Evolutionary conservation across 2,113 vertebrate species (phyloP), one percentile per base, ranked within the genome.

Genomic region (Crocuta crocuta): DNA sequence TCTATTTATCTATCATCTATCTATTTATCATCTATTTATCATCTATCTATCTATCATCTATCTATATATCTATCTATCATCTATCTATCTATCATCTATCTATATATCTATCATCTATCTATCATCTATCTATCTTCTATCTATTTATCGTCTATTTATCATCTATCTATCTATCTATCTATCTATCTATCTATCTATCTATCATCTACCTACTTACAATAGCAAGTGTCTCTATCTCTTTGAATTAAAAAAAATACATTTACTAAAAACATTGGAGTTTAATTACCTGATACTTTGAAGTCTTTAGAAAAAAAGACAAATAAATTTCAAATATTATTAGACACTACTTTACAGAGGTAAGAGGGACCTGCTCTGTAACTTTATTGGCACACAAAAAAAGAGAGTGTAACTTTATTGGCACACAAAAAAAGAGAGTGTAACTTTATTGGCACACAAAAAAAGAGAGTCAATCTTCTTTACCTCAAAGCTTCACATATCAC

Each of bases 251-350:
- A 48, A 86, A 65, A 78, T 10, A 85, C 70, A 79, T 19, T 91
- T 95, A 94, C 92, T 96, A 83, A 91, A 96, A 95, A 89, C 45
- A 43, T 73, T 48, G 95, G 81, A 88, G 39, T 95, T 89, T 94
- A 78, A 93, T 97, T 97, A 93, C 3, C 61, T n/a, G 61, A 85
- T 81, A 90, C 85, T 94, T 97, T 93, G 84, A 97, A 97, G 85
- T 95, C 39, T 83, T 91, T 84, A 83, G 55, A 94, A 96, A 95
- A 92, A 96, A 97, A 65, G 35, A 28, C 43, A 31, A 94, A 94
- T 95, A 95, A 95, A 96, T 71, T 89, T 55, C 83, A 66, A 39
- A 83, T 89, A 96, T 94, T 91, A 94, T 86, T 91, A 81, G 63
- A 74, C 19, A 78, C 68, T 94, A 79, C 43, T 96, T 95, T 39